A percentile compares a stretch with the other conserved stretches of the same genome.
These are phyloP conservation scores for Alectura lathami DNA, from an alignment of 2,113 vertebrate species.

Conservation along the genomic window DNA sequence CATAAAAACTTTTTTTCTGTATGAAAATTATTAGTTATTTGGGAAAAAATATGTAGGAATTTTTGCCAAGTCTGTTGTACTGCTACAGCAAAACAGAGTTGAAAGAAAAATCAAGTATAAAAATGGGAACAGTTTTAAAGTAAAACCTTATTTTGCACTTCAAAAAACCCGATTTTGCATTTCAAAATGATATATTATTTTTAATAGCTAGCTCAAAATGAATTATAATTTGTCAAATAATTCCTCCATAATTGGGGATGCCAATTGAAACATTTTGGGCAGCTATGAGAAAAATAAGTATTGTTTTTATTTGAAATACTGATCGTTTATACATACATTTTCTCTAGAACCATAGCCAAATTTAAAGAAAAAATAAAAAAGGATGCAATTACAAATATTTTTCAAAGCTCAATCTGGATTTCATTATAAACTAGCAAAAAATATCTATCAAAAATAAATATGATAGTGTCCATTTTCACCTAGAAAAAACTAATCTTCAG, in stretches of 20 bases:
- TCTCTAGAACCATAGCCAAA: background rate
- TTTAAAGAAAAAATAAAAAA: background rate
- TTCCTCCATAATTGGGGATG: background rate
- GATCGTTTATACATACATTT: background rate
- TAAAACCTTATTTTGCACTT: background rate
- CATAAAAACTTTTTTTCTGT: background rate
- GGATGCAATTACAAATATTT: background rate
- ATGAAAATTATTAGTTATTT: background rate
- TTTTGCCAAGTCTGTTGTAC: rapidly evolving
- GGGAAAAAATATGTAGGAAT: background rate
- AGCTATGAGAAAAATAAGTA: background rate
- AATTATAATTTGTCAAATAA: background rate
- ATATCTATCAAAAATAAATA: background rate
- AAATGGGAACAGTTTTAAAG: background rate
- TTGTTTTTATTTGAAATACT: background rate
- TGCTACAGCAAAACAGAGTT: background rate
- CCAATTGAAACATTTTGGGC: background rate
- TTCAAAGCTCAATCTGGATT: background rate
- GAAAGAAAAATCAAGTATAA: background rate
- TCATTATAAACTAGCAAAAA: background rate
- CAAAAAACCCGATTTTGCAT: too few relatives aligned
- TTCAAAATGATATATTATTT: too few relatives aligned
- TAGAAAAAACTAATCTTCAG: background rate
- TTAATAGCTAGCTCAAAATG: background rate
- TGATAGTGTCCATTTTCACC: background rate